phyloP scores from a whole-genome alignment of 2,797 vertebrate species.

The Syngnathus acus region DNA sequence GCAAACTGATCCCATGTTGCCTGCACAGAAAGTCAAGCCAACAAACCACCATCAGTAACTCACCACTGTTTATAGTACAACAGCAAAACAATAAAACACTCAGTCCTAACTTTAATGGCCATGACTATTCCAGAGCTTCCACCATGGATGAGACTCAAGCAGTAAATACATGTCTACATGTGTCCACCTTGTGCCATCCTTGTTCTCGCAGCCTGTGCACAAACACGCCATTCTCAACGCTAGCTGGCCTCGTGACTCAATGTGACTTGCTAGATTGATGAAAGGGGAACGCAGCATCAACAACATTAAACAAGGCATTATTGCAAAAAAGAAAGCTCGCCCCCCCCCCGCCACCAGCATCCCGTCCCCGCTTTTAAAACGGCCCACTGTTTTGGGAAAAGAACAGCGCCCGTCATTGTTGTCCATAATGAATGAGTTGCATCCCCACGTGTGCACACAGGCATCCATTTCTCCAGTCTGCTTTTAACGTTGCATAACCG shows the following conservation, averaged over 20 bases:
- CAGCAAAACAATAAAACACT: background rate
- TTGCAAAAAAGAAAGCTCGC: constrained; percentile 47
- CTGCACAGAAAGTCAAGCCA: background rate
- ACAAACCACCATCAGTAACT: background rate
- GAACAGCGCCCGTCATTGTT: constrained; percentile 56
- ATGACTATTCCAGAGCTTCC: background rate
- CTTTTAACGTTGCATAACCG: constrained; percentile 16
- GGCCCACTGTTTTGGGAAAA: constrained; percentile 53
- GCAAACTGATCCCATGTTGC: no score
- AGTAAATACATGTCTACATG: background rate
- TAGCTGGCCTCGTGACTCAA: constrained; percentile 67
- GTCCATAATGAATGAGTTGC: constrained; percentile 51
- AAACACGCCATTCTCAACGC: constrained; percentile 68
- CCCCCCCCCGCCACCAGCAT: constrained; percentile 8
- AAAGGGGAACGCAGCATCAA: constrained; percentile 43
- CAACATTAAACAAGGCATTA: constrained; percentile 51
- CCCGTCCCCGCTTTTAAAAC: constrained; percentile 43
- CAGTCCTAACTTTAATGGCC: background rate
- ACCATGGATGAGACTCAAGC: background rate
- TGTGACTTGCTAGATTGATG: constrained; percentile 57
- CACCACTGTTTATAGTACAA: background rate
- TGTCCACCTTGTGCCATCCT: constrained; percentile 56
- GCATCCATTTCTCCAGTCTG: constrained; percentile 40
- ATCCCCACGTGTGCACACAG: constrained; percentile 43
- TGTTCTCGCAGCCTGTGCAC: constrained; percentile 49